Conservation (phyloP, 1,140 invertebrate genomes). For the Pogonomyrmex barbatus region DNA sequence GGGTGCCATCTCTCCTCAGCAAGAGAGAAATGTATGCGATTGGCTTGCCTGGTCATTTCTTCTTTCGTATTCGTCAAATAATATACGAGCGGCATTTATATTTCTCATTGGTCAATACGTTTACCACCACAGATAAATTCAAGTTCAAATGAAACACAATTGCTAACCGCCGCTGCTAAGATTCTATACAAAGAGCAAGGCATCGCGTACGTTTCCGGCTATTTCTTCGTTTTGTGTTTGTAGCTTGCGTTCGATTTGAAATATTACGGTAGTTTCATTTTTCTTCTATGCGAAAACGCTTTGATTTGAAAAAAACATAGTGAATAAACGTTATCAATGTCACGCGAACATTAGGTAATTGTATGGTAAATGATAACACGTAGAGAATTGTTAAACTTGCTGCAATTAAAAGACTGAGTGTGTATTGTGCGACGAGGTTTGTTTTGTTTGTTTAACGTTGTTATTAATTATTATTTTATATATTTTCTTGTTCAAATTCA, state of each 20-base stretch:
- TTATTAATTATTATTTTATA: neutral
- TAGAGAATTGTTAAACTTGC: constrained; percentile 16
- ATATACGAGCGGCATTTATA: neutral
- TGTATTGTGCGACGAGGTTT: constrained; percentile 59
- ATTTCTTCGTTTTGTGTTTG: neutral
- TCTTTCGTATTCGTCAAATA: neutral
- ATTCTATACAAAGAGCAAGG: neutral
- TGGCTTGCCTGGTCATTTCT: neutral
- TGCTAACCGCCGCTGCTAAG: constrained; percentile 36
- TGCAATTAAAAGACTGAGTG: constrained; percentile 27
- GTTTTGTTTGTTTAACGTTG: constrained; percentile 32
- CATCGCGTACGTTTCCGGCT: neutral
- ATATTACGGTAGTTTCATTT: neutral
- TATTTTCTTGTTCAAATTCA: neutral
- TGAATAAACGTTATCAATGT: constrained; percentile 24
- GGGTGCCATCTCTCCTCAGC: too few species aligned
- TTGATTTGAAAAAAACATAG: neutral
- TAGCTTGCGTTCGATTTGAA: neutral
- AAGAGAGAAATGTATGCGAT: neutral
- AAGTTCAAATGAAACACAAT: constrained; percentile 58
- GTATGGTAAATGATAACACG: constrained; percentile 25
- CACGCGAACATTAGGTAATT: constrained; percentile 58
- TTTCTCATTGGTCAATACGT: neutral
- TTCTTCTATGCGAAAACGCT: neutral
- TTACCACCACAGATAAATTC: neutral